A percentile compares a stretch with the other conserved stretches of the same genome.
Conservation (phyloP, 2,113 vertebrate genomes). For the Oreotrochilus melanogaster region DNA sequence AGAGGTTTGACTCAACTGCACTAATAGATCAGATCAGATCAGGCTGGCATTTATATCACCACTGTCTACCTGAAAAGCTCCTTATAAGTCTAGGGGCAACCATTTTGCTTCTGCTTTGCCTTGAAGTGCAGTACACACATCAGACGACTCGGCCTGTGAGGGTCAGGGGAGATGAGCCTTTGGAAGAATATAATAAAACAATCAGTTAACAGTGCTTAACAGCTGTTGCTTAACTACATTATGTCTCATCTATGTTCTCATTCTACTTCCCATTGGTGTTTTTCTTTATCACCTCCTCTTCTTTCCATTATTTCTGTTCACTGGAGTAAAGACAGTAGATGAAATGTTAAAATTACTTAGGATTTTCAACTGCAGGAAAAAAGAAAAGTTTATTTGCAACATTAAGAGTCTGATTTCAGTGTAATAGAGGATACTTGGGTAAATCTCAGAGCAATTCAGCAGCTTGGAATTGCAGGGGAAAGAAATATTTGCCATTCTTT, state of each 20-base stretch:
- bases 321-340: conserved; percentile 34
- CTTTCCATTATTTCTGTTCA: conserved; percentile 36
- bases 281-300: conserved; percentile 40
- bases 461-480: neutral
- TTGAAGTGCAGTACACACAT: neutral
- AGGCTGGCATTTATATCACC: neutral
- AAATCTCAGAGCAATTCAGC: neutral
- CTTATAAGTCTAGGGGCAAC: neutral
- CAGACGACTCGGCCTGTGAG: fast-evolving
- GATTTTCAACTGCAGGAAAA: neutral
- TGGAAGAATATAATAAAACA: conserved; percentile 42
- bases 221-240: conserved; percentile 58
- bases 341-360: conserved; percentile 2
- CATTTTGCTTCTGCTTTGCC: conserved; percentile 2
- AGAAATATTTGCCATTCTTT: neutral
- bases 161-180: conserved; percentile 3
- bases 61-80: neutral
- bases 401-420: conserved; percentile 16
- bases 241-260: conserved; percentile 59
- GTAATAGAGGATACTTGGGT: neutral
- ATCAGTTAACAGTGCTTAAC: conserved; percentile 62
- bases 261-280: conserved; percentile 15
- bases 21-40: conserved; percentile 6
- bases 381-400: neutral
- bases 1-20: conserved; percentile 41